phyloP scores from a whole-genome alignment of 2,888 invertebrate species.

The Andrena minutula region DNA sequence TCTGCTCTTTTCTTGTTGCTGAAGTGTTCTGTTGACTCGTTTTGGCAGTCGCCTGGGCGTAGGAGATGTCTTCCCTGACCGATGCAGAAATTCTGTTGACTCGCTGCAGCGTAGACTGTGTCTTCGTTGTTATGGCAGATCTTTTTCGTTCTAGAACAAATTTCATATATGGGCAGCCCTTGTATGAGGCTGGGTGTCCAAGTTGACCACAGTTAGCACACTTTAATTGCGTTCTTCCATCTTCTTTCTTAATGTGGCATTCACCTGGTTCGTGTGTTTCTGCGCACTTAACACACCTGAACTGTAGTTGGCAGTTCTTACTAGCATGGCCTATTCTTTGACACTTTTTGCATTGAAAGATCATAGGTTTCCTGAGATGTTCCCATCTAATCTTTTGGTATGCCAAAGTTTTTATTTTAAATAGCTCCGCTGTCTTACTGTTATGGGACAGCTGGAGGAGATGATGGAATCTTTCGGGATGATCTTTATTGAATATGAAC shows the following conservation, averaged over 20 bases:
- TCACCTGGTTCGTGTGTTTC: not conserved
- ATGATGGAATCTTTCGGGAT: not conserved
- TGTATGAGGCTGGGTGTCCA: not conserved
- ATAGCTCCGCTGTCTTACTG: not conserved
- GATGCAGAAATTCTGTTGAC: not conserved
- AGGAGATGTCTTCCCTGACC: not conserved
- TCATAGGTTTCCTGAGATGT: not conserved
- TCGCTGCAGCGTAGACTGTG: not conserved
- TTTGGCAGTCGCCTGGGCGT: too few relatives aligned
- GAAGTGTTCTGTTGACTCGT: too few relatives aligned
- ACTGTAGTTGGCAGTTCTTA: not conserved
- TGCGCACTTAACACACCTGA: constrained; percentile 2
- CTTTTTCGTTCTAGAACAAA: not conserved
- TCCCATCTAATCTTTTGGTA: constrained; percentile 7
- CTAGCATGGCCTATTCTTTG: not conserved
- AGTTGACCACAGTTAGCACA: not conserved
- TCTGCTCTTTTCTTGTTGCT: too few relatives aligned
- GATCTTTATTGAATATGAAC: too few relatives aligned
- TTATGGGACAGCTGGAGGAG: not conserved
- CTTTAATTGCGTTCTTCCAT: not conserved
- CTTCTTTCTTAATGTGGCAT: not conserved
- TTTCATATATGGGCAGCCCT: not conserved
- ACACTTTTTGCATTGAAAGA: constrained; percentile 8
- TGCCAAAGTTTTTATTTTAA: not conserved
- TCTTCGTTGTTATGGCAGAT: not conserved